Evolutionary conservation across 2,888 invertebrate genomes (phyloP).

Genomic region (Argyresthia albistria): DNA sequence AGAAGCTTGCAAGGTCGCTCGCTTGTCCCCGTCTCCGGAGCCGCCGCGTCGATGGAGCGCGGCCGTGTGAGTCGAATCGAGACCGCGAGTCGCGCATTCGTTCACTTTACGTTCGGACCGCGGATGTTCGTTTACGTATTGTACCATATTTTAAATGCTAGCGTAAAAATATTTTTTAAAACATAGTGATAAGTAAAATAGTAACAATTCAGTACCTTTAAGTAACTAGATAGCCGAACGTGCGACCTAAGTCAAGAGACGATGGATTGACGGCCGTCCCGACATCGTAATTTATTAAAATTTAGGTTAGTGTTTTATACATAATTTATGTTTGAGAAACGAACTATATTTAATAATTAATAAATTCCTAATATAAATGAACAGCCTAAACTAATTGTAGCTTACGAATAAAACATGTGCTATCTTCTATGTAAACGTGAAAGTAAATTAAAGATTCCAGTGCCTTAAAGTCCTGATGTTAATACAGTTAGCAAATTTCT

Average conservation of each 20-base stretch:
- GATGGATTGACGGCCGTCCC: slow-evolving; percentile 70
- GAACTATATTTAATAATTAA: slow-evolving; percentile 61
- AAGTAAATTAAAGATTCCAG: slow-evolving; percentile 40
- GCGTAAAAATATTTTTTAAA: slow-evolving; percentile 45
- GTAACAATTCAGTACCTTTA: slow-evolving; percentile 63
- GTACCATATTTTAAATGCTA: slow-evolving; percentile 67
- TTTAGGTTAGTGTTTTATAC: slow-evolving; percentile 56
- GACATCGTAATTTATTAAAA: slow-evolving; percentile 69
- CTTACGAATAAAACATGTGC: slow-evolving; percentile 41
- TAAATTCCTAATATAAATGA: slow-evolving; percentile 51
- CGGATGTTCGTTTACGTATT: slow-evolving; percentile 57
- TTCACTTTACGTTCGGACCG: slow-evolving; percentile 62
- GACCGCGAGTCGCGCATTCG: slow-evolving; percentile 65
- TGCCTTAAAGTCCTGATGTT: slow-evolving; percentile 45
- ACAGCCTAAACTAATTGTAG: slow-evolving; percentile 38
- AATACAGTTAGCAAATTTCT: slow-evolving; percentile 18
- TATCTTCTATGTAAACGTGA: slow-evolving; percentile 39
- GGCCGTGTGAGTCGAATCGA: slow-evolving; percentile 62
- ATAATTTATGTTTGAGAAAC: slow-evolving; percentile 56
- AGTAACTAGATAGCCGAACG: slow-evolving; percentile 67
- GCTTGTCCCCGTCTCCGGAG: slow-evolving; percentile 69
- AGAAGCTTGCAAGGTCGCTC: slow-evolving; percentile 38
- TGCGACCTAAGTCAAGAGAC: slow-evolving; percentile 71
- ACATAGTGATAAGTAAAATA: slow-evolving; percentile 60
- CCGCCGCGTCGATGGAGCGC: slow-evolving; percentile 39